Percentiles rank a stretch among this genome's conserved stretches.
These are phyloP conservation scores for Maconellicoccus hirsutus DNA, from an alignment of 1,140 invertebrate genomes.

Conservation along the genomic window DNA sequence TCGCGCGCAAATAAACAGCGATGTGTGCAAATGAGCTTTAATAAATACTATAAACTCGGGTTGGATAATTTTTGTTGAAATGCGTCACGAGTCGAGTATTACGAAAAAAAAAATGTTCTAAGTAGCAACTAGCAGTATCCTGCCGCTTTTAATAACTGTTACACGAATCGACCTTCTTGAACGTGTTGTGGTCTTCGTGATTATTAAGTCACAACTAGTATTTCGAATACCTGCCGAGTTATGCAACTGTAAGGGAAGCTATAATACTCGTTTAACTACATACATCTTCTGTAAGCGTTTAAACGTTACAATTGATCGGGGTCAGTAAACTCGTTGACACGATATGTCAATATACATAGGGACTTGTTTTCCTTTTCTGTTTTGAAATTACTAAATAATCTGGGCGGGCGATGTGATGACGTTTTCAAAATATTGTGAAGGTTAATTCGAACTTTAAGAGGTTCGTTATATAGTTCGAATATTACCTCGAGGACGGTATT, in stretches of 20 bases:
- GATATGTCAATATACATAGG: neutral
- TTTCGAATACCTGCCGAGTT: constrained; percentile 4
- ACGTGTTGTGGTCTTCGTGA: neutral
- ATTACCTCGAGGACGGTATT: too few species aligned
- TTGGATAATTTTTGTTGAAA: too few species aligned
- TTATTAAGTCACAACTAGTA: constrained; percentile 18
- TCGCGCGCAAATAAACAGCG: too few species aligned
- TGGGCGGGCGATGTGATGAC: too few species aligned
- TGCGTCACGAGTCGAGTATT: too few species aligned
- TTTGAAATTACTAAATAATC: neutral
- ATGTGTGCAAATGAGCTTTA: too few species aligned
- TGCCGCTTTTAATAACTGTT: neutral
- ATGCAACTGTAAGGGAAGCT: constrained; percentile 12
- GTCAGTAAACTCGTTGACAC: constrained; percentile 17
- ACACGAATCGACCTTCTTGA: constrained; percentile 16
- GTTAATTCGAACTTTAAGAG: too few species aligned
- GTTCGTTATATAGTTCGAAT: too few species aligned
- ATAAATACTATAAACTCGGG: too few species aligned
- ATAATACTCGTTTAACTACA: constrained; percentile 17
- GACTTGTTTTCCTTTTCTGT: neutral
- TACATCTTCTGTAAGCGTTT: constrained; percentile 4
- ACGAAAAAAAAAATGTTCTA: too few species aligned
- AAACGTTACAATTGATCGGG: constrained; percentile 13
- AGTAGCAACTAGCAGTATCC: too few species aligned
- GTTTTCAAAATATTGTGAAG: too few species aligned